Conservation (phyloP, 1,140 invertebrate genomes). For the Thaumetopoea pityocampa region DNA sequence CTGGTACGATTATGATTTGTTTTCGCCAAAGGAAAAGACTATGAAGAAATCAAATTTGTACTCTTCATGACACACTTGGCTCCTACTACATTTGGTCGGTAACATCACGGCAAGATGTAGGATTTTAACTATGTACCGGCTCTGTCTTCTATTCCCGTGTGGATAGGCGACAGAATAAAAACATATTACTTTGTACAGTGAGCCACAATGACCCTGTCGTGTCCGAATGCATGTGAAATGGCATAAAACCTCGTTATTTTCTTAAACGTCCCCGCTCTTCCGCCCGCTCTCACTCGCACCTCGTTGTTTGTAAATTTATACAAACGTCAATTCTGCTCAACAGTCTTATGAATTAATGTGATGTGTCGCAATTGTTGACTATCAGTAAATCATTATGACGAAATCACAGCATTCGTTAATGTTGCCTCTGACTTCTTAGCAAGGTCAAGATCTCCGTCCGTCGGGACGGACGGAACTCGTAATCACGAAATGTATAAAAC, state of each 20-base stretch:
- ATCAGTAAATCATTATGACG: slow-evolving; percentile 26
- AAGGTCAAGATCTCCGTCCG: slow-evolving; percentile 27
- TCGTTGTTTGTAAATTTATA: slow-evolving; percentile 35
- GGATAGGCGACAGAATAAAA: no score
- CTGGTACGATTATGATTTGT: no score
- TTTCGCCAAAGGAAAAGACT: no score
- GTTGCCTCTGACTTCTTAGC: slow-evolving; percentile 33
- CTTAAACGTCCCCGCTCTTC: slow-evolving; percentile 3
- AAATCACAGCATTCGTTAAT: slow-evolving; percentile 49
- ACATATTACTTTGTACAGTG: no score
- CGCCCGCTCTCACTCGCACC: not conserved
- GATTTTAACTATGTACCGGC: no score
- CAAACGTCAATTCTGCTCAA: slow-evolving; percentile 68
- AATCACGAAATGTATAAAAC: slow-evolving; percentile 26
- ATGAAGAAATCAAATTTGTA: no score
- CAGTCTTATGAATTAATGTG: slow-evolving; percentile 65
- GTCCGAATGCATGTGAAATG: no score
- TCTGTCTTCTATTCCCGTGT: no score
- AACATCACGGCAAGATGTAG: no score
- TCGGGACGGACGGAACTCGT: slow-evolving; percentile 22
- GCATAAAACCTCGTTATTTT: slow-evolving; percentile 1
- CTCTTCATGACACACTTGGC: no score
- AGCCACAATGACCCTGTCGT: slow-evolving; percentile 4
- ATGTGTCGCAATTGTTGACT: slow-evolving; percentile 39
- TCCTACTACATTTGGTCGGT: no score